Evolutionary conservation across 2,113 vertebrate species (phyloP).

Genomic region (Peucedramus taeniatus): DNA sequence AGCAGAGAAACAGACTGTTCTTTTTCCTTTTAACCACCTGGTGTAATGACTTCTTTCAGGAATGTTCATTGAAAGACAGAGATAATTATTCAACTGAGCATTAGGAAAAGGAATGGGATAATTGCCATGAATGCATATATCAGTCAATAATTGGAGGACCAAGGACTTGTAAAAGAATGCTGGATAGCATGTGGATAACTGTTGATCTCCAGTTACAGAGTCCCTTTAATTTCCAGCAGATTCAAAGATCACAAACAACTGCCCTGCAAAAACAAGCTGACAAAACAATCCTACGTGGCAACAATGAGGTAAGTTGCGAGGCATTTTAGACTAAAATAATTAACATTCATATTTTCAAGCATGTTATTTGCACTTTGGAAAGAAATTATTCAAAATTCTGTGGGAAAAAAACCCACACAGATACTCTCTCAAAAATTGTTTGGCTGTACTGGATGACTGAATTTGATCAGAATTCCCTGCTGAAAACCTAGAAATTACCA

Average conservation of each 20-base stretch:
- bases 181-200: neutral
- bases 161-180: neutral
- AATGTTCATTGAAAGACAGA: neutral
- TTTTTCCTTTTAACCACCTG: neutral
- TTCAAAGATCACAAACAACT: neutral
- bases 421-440: neutral
- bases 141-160: neutral
- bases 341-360: neutral
- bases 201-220: neutral
- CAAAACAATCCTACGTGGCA: neutral
- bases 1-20: neutral
- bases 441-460: neutral
- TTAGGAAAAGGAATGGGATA: neutral
- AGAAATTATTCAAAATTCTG: neutral
- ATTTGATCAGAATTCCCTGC: neutral
- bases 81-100: neutral
- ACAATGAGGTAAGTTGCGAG: conserved; percentile 25
- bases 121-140: neutral
- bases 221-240: conserved; percentile 7
- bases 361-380: neutral
- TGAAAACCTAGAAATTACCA: neutral
- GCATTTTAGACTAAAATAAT: neutral
- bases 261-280: neutral
- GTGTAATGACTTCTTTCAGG: neutral
- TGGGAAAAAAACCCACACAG: neutral